Base-by-base conservation (phyloP, 2,797 vertebrate species). In the Limnodromus scolopaceus region DNA sequence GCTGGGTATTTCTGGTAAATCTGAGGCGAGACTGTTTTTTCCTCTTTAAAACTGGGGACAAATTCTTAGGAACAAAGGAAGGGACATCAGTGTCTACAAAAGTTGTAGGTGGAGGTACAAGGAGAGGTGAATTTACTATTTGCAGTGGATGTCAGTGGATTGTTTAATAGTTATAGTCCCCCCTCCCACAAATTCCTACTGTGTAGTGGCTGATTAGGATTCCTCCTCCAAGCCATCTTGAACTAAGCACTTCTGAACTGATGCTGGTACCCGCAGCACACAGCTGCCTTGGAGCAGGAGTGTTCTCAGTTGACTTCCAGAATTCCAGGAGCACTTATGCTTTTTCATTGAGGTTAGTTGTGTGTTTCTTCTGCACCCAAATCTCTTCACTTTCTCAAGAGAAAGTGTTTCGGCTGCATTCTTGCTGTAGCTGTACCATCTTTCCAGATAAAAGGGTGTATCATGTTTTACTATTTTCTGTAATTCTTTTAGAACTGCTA, bases 381-480 rank as follows among this genome's bases (percentile, higher is more conserved):
- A 25, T 32, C 22, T 88, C 41, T 54, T n/a, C 10, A 3, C 39
- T 46, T 53, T 24, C 41, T 58, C 20, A 43, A 39, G 45, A 46
- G 27, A 46, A 36, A 6, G 25, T 14, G 5, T 54, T 81, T 46
- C 2, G 3, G 13, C 61, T 48, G 18, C 22, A 2, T 36, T 48
- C 39, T 36, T 68, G 34, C 81, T 1, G 6, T 25, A 45, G 41
- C 57, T 75, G 43, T 11, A 5, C n/a, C 13, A 1, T 25, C 10
- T 38, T 63, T 53, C 28, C 54, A 15, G 48, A 32, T 55, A 10
- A 78, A 34, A 82, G 32, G 30, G 4, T 43, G 16, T 36, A 20
- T 27, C 0, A 1, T 7, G 8, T 27, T 82, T 66, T 64, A 3
- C 18, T 32, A 0, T 65, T 85, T 57, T 46, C 68, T 66, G 13